Conservation (phyloP, 2,113 vertebrate genomes). For the Tupaia chinensis region DNA sequence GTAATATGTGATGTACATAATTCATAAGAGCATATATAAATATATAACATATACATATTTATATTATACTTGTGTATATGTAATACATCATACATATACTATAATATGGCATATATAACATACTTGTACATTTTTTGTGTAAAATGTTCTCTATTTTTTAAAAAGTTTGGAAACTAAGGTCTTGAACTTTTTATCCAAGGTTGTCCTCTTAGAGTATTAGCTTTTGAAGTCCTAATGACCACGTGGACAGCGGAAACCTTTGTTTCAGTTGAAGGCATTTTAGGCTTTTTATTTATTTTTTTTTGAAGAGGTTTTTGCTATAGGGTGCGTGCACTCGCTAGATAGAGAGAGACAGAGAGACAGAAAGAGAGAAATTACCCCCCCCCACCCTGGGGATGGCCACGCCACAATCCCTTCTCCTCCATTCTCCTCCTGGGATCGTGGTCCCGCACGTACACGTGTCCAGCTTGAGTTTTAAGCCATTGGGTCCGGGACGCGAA, state of each 20-base stretch:
- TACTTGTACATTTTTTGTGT: not conserved
- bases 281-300: conserved; percentile 30
- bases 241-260: conserved; percentile 13
- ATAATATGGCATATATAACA: not conserved
- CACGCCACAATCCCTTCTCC: no score
- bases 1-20: not conserved
- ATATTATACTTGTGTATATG: not conserved
- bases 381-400: no score
- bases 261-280: not conserved
- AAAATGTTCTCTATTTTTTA: conserved; percentile 37
- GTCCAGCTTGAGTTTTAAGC: no score
- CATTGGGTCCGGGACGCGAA: no score
- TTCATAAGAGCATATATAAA: not conserved
- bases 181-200: not conserved
- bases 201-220: not conserved
- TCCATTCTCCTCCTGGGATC: no score
- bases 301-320: no score
- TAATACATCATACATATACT: not conserved
- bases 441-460: no score
- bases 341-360: no score
- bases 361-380: no score
- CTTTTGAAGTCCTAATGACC: conserved; percentile 33
- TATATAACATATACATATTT: not conserved
- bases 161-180: conserved; percentile 15
- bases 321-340: no score